phyloP scores from a whole-genome alignment of 2,888 invertebrate genomes.

The Fissipunctia ypsillon region DNA sequence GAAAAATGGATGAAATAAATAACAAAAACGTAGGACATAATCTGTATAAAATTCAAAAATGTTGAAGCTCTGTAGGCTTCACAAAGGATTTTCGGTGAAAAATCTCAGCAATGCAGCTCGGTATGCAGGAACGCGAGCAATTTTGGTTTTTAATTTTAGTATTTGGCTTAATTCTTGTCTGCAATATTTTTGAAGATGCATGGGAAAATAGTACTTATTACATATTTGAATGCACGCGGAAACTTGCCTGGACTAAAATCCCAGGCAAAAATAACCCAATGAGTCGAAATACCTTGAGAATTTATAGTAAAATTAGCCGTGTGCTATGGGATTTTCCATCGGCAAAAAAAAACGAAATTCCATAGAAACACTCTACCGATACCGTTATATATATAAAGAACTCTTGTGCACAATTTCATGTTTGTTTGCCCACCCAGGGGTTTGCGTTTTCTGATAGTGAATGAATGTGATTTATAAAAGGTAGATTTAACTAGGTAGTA shows the following conservation, averaged over 20 bases:
- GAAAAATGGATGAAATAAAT: conserved; percentile 16
- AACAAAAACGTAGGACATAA: conserved; percentile 3
- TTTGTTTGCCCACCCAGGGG: too few relatives aligned
- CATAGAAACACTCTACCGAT: too few relatives aligned
- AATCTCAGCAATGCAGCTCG: conserved; percentile 23
- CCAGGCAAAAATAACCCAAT: too few relatives aligned
- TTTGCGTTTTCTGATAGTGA: too few relatives aligned
- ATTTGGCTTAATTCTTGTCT: background rate
- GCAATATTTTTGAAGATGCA: background rate
- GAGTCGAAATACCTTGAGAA: background rate
- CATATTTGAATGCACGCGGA: too few relatives aligned
- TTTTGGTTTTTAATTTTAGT: conserved; percentile 25
- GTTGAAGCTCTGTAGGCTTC: background rate
- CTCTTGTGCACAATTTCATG: too few relatives aligned
- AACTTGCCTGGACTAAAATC: background rate
- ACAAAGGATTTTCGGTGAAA: conserved; percentile 38
- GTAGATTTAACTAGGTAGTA: too few relatives aligned
- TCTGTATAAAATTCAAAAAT: conserved; percentile 9
- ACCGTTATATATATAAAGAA: too few relatives aligned
- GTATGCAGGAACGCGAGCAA: background rate
- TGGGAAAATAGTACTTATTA: background rate
- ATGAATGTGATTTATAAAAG: too few relatives aligned
- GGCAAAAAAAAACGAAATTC: too few relatives aligned
- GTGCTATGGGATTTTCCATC: too few relatives aligned
- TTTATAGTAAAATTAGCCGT: too few relatives aligned